phyloP scores from a whole-genome alignment of 2,888 invertebrate genomes.

The Lepidocyrtoides sp. region DNA sequence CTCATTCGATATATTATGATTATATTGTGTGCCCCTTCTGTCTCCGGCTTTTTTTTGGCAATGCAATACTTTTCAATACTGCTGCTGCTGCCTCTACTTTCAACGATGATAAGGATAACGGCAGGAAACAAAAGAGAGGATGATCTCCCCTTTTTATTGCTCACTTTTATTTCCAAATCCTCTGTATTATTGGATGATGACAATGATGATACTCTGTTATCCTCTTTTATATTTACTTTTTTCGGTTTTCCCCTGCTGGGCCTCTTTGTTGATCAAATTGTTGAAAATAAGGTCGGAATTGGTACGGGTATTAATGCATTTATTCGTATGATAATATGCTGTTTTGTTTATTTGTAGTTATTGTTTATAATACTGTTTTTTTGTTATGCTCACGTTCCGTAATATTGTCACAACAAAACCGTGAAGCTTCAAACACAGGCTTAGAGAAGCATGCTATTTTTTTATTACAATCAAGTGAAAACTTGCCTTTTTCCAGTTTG shows the following conservation, averaged over 20 bases:
- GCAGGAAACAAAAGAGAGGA: conserved; percentile 46
- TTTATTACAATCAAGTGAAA: not conserved
- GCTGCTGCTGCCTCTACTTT: not conserved
- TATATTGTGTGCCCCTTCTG: conserved; percentile 46
- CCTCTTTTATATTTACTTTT: conserved; percentile 7
- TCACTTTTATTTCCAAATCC: conserved; percentile 27
- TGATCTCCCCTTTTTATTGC: conserved; percentile 64
- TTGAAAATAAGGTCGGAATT: conserved; percentile 9
- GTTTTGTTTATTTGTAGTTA: not conserved
- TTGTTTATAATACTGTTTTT: not conserved
- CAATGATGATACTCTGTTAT: conserved; percentile 48
- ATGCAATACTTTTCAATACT: not conserved
- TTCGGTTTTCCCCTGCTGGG: conserved; percentile 33
- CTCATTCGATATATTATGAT: conserved; percentile 48
- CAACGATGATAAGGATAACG: conserved; percentile 46
- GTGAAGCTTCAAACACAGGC: too few species aligned
- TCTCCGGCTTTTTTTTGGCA: conserved; percentile 63
- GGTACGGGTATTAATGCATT: not conserved
- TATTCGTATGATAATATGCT: not conserved
- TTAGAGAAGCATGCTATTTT: too few species aligned
- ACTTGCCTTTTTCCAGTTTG: not conserved
- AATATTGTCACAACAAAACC: not conserved
- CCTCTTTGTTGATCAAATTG: conserved; percentile 20
- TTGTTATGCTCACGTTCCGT: not conserved
- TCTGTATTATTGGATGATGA: conserved; percentile 35